Base-by-base conservation (phyloP, 2,113 vertebrate species). In the Chloropsis cyanopogon region DNA sequence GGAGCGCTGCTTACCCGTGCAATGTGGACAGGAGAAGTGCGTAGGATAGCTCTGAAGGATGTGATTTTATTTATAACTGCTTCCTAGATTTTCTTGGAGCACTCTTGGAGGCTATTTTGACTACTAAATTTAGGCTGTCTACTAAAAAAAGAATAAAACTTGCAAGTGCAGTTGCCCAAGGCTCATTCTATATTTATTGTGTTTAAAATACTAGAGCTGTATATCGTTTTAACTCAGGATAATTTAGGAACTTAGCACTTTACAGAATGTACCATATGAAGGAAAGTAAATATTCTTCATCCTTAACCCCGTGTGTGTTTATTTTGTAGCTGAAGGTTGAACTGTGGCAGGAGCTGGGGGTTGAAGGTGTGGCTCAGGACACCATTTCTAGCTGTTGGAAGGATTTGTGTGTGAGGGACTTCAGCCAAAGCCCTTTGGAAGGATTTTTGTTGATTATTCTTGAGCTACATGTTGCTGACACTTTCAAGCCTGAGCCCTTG, bases 41-140 rank as follows among this genome's bases (percentile, higher is more conserved):
- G 75, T 90, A 31, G 88, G 94, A 71, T 57, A 18, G 79, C 60
- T 88, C 78, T 70, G 91, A 94, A 86, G 82, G 88, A 82, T 76
- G 61, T 26, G 53, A 89, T 82, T 88, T 95, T 96, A 96, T 96
- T 97, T 95, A 90, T 90, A 91, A 76, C 85, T 88, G 53, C 83
- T 50, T 77, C 87, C 78, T 86, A 73, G 65, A 65, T 94, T 93
- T 93, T 71, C 86, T 49, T 14, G 42, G 92, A 89, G 82, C 73
- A 63, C 93, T 79, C 1, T 33, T 64, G 76, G 92, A 93, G 72
- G 52, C 59, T 81, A 17, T 77, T 91, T 93, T 54, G 59, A 73
- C 79, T 72, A 82, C 82, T 92, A 73, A 82, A 82, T 93, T 83
- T 95, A 88, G 88, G 63, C 33, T 56, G 19, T 56, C 79, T 73